Percentiles rank a stretch among this genome's conserved stretches.
phyloP scores from a whole-genome alignment of 1,140 invertebrate genomes.

The Myzus persicae region DNA sequence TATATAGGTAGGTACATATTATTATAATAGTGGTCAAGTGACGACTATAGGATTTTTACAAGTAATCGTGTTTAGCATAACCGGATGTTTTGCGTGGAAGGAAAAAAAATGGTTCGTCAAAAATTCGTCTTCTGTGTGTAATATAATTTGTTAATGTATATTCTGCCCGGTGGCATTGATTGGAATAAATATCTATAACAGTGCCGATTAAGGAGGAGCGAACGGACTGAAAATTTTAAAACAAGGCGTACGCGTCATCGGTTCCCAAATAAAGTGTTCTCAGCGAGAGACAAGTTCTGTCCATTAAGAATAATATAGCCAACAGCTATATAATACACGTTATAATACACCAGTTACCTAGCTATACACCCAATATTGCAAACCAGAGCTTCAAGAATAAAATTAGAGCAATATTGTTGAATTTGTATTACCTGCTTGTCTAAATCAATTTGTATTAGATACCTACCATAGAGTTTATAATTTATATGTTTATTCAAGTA shows the following conservation, averaged over 20 bases:
- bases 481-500: background rate
- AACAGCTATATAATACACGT: background rate
- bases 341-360: background rate
- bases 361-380: background rate
- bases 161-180: slow-evolving; percentile 20
- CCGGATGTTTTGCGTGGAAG: slow-evolving; percentile 46
- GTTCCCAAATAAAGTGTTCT: slow-evolving; percentile 35
- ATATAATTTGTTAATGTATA: slow-evolving; percentile 33
- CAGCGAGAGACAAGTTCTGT: background rate
- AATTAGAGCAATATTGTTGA: slow-evolving; percentile 3
- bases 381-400: background rate
- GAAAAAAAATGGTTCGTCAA: slow-evolving; percentile 39
- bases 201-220: slow-evolving; percentile 9
- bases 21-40: background rate
- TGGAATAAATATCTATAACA: slow-evolving; percentile 31
- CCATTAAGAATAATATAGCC: background rate
- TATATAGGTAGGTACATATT: background rate
- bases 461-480: background rate
- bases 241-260: slow-evolving; percentile 10
- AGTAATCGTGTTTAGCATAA: slow-evolving; percentile 46
- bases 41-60: slow-evolving; percentile 15
- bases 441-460: background rate
- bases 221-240: background rate
- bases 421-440: background rate
- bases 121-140: background rate